These are phyloP conservation scores for Ptilonorhynchus violaceus DNA, from an alignment of 2,113 vertebrate genomes.

Conservation along the genomic window DNA sequence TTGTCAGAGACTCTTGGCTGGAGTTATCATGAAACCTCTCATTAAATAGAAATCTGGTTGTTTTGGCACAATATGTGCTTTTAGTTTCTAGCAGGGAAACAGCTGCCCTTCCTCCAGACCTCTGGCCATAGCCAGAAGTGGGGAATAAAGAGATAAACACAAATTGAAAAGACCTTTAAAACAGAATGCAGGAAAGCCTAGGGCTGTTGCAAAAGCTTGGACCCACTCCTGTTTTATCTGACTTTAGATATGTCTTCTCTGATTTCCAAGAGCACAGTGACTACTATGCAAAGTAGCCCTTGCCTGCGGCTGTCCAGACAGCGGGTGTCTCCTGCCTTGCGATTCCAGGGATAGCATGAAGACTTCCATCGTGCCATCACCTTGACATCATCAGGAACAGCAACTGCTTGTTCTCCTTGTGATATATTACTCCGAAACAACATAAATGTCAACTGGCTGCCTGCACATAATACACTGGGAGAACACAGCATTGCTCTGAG, in stretches of 20 bases:
- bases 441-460: constrained; percentile 41
- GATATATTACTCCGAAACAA: not conserved
- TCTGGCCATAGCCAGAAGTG: not conserved
- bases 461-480: not conserved
- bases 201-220: not conserved
- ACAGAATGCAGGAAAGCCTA: not conserved
- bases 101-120: not conserved
- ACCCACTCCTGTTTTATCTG: not conserved
- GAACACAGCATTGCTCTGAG: not conserved
- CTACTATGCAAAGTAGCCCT: not conserved
- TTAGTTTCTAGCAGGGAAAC: not conserved
- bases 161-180: not conserved
- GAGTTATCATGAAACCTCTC: not conserved
- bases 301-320: not conserved
- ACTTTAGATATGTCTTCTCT: not conserved
- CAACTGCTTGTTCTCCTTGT: constrained; percentile 34
- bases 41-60: accelerated
- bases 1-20: not conserved
- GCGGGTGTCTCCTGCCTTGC: not conserved
- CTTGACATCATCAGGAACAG: constrained; percentile 34
- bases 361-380: not conserved
- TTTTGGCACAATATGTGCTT: not conserved
- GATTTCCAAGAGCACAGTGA: not conserved
- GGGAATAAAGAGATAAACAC: not conserved
- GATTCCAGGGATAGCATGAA: not conserved